phyloP scores from a whole-genome alignment of 2,797 vertebrate species.

The Phoeniculus purpureus region DNA sequence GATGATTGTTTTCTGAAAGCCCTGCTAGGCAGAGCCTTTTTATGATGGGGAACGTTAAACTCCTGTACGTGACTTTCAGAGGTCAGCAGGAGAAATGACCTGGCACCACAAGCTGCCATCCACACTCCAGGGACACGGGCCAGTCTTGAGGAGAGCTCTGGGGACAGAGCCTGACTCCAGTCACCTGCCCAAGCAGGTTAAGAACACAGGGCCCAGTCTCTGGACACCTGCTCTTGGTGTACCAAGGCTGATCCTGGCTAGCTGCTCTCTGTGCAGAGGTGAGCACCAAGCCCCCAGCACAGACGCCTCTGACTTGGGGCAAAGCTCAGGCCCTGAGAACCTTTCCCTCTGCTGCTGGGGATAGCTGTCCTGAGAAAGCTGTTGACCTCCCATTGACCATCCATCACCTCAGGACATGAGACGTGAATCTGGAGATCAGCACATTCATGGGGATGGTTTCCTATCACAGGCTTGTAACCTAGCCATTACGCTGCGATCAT shows the following conservation, averaged over 20 bases:
- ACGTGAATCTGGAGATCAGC: background rate
- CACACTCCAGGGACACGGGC: accelerated
- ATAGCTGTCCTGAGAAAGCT: accelerated
- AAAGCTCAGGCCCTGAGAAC: accelerated
- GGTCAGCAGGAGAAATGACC: background rate
- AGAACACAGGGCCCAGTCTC: accelerated
- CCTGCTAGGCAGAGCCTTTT: background rate
- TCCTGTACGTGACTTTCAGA: background rate
- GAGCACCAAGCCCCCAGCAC: accelerated
- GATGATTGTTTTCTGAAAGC: background rate
- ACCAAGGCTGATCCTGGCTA: background rate
- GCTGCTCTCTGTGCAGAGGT: background rate
- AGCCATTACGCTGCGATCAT: constrained; percentile 28
- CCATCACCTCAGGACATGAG: background rate
- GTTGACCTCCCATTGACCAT: background rate
- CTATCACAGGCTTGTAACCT: background rate
- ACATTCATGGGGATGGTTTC: background rate
- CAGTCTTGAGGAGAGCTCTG: accelerated
- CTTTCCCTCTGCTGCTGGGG: background rate
- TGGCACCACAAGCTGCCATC: accelerated
- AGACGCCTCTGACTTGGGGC: background rate
- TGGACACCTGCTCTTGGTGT: background rate
- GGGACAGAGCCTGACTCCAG: background rate
- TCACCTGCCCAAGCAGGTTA: accelerated
- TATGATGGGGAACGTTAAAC: accelerated